A percentile compares a stretch with the other conserved stretches of the same genome.
Evolutionary conservation across 92 coral and sea anemone genomes (phyloP).

Genomic region (Virgularia gustaviana): DNA sequence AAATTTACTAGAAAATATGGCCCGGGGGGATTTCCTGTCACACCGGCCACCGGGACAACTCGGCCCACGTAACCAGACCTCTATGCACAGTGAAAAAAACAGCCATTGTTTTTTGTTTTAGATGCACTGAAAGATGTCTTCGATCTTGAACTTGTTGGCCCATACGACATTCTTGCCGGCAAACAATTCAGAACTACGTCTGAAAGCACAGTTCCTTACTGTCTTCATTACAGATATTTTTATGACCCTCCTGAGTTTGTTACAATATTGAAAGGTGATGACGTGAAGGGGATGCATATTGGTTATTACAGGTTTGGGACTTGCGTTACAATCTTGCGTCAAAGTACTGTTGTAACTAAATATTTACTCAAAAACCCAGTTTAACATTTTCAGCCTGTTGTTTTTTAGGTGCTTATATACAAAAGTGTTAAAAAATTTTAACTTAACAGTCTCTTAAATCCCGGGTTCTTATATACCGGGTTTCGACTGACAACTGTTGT

Average conservation of each 20-base stretch:
- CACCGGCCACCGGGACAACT: too few relatives aligned
- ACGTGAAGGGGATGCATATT: slow-evolving; percentile 71
- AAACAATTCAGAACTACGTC: slow-evolving; percentile 47
- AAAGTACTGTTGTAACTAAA: too few relatives aligned
- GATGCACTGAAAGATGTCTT: slow-evolving; percentile 66
- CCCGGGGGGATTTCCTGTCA: too few relatives aligned
- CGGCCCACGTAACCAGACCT: background rate
- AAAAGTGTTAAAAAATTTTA: too few relatives aligned
- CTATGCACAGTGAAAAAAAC: background rate
- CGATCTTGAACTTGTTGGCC: slow-evolving; percentile 81
- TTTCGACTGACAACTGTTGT: too few relatives aligned
- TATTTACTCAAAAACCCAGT: too few relatives aligned
- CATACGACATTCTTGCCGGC: slow-evolving; percentile 72
- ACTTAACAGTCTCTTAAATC: too few relatives aligned
- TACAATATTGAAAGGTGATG: slow-evolving; percentile 76
- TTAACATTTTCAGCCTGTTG: too few relatives aligned
- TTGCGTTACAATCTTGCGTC: too few relatives aligned
- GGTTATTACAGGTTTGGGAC: slow-evolving; percentile 96
- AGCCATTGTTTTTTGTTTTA: slow-evolving; percentile 13
- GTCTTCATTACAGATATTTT: slow-evolving; percentile 86
- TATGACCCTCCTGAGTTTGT: slow-evolving; percentile 98
- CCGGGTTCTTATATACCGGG: too few relatives aligned
- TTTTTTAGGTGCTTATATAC: too few relatives aligned
- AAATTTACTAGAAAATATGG: too few relatives aligned
- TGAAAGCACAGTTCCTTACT: slow-evolving; percentile 59